A percentile compares a stretch with the other conserved stretches of the same genome.
Conservation (phyloP, 2,113 vertebrate genomes). For the Halcyon malimbica region DNA sequence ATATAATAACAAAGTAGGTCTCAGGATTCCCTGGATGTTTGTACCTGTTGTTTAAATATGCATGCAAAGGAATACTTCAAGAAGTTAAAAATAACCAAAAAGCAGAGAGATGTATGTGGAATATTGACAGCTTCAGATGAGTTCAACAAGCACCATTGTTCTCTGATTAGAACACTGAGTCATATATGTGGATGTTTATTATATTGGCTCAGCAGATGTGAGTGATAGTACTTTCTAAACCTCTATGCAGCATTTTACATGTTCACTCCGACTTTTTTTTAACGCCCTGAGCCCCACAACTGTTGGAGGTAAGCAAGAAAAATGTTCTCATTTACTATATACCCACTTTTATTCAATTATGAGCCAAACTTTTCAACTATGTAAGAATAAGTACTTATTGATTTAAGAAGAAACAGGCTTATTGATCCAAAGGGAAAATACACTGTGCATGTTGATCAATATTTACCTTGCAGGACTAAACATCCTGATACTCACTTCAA, state of each 20-base stretch:
- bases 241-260: neutral
- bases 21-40: neutral
- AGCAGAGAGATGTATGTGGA: neutral
- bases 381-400: slow-evolving; percentile 61
- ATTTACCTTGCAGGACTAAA: slow-evolving; percentile 56
- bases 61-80: neutral
- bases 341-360: slow-evolving; percentile 34
- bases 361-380: slow-evolving; percentile 32
- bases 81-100: neutral
- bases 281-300: neutral
- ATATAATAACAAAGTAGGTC: neutral
- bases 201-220: neutral
- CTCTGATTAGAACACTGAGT: neutral
- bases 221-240: neutral
- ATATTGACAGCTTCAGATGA: neutral
- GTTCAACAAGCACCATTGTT: neutral
- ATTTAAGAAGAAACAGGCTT: slow-evolving; percentile 51
- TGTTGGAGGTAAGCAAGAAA: slow-evolving; percentile 10
- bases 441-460: slow-evolving; percentile 48
- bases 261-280: neutral
- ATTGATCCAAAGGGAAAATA: slow-evolving; percentile 62
- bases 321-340: slow-evolving; percentile 21
- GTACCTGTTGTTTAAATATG: neutral
- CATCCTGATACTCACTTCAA: slow-evolving; percentile 47
- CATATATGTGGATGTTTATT: neutral